phyloP scores from a whole-genome alignment of 2,888 invertebrate species.

The Megastigmus dorsalis region DNA sequence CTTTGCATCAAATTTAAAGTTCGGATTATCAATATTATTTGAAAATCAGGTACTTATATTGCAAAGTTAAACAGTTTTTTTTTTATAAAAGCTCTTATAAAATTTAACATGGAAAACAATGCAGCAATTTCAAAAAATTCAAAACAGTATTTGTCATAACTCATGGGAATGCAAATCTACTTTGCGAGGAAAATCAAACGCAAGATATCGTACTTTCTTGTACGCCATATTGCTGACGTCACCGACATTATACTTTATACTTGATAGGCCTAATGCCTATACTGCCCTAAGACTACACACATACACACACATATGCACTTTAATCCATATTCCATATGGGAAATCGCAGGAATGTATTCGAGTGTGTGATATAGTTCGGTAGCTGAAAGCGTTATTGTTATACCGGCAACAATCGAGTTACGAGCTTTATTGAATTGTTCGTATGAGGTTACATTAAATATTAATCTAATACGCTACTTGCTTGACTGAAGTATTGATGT shows the following conservation, averaged over 20 bases:
- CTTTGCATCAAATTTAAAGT: too few species aligned
- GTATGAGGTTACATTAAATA: background rate
- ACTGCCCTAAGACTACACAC: too few species aligned
- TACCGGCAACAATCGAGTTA: background rate
- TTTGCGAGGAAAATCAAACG: too few species aligned
- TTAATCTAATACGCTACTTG: background rate
- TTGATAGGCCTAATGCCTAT: background rate
- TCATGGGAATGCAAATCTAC: too few species aligned
- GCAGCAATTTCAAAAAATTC: too few species aligned
- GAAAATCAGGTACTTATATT: background rate
- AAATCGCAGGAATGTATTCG: background rate
- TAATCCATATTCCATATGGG: too few species aligned
- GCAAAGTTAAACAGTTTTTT: too few species aligned
- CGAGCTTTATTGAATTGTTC: background rate
- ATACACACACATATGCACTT: too few species aligned
- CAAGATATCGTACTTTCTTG: too few species aligned
- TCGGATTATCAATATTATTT: too few species aligned
- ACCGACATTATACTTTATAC: background rate
- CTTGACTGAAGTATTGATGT: background rate
- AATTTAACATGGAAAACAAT: background rate
- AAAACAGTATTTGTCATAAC: too few species aligned
- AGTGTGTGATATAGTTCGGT: background rate
- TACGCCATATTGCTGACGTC: slow-evolving; percentile 29
- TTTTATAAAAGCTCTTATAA: background rate
- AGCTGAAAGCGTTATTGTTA: slow-evolving; percentile 4